A percentile compares a stretch with the other conserved stretches of the same genome.
phyloP scores from a whole-genome alignment of 2,888 invertebrate genomes.

The Tetranychus piercei region DNA sequence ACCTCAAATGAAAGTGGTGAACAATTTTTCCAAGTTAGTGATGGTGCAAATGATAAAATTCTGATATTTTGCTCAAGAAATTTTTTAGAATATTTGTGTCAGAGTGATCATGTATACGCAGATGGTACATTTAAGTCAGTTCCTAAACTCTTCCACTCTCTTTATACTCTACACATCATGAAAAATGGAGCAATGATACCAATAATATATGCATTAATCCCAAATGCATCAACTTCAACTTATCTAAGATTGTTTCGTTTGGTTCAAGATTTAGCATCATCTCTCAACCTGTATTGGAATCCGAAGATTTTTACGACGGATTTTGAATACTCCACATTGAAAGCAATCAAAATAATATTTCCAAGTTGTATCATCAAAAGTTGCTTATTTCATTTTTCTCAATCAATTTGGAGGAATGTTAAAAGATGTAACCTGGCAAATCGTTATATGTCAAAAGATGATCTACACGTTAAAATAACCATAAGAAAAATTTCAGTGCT shows the following conservation, averaged over 20 bases:
- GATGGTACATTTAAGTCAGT: background rate
- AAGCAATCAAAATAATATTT: background rate
- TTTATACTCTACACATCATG: background rate
- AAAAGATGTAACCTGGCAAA: background rate
- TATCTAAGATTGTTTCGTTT: background rate
- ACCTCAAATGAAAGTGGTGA: too few relatives aligned
- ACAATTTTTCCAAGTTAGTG: too few relatives aligned
- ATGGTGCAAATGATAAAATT: too few relatives aligned
- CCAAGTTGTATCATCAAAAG: background rate
- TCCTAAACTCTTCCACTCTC: background rate
- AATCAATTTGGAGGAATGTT: background rate
- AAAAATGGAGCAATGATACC: background rate
- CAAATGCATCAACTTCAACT: background rate
- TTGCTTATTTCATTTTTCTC: conserved; percentile 3
- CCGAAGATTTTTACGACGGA: background rate
- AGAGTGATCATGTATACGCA: background rate
- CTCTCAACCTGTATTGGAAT: background rate
- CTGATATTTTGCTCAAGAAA: too few relatives aligned
- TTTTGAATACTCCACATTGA: background rate
- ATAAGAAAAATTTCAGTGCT: background rate
- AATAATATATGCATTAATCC: background rate
- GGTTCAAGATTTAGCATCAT: background rate
- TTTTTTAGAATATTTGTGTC: background rate
- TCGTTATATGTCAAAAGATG: background rate
- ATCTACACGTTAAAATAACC: background rate